Conservation (phyloP, 2,113 vertebrate species). For the Hydrolagus affinis region DNA sequence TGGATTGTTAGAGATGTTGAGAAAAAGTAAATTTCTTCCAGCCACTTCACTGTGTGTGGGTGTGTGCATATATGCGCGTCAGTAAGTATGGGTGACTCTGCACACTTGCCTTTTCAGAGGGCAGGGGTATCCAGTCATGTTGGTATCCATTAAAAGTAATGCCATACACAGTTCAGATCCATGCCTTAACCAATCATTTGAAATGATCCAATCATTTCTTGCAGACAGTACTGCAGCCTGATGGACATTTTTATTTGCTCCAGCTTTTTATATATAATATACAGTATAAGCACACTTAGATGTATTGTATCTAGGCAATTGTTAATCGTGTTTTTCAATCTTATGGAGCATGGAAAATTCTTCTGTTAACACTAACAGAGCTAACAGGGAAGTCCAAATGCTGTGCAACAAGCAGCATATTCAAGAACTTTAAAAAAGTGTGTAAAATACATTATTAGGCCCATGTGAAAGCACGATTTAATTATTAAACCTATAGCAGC, state of each 20-base stretch:
- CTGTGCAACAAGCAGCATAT: background rate
- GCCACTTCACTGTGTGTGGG: too few relatives aligned
- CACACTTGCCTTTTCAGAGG: too few relatives aligned
- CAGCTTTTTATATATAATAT: too few relatives aligned
- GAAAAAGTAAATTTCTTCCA: too few relatives aligned
- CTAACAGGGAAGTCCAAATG: background rate
- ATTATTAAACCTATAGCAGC: background rate
- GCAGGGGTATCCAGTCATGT: background rate
- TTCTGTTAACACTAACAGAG: background rate
- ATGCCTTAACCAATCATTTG: slow-evolving; percentile 25
- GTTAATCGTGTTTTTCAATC: background rate
- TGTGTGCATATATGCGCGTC: too few relatives aligned
- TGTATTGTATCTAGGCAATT: background rate
- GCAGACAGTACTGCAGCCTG: background rate
- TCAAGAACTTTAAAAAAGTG: background rate
- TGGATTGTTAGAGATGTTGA: too few relatives aligned
- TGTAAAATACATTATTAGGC: background rate
- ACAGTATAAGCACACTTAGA: too few relatives aligned
- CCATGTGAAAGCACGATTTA: background rate
- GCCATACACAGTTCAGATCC: background rate
- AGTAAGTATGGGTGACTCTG: too few relatives aligned
- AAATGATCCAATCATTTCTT: too few relatives aligned
- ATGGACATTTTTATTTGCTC: background rate
- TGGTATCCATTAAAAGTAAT: slow-evolving; percentile 14
- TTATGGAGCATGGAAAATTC: background rate